phyloP scores from a whole-genome alignment of 2,113 vertebrate species.

The Indicator indicator region DNA sequence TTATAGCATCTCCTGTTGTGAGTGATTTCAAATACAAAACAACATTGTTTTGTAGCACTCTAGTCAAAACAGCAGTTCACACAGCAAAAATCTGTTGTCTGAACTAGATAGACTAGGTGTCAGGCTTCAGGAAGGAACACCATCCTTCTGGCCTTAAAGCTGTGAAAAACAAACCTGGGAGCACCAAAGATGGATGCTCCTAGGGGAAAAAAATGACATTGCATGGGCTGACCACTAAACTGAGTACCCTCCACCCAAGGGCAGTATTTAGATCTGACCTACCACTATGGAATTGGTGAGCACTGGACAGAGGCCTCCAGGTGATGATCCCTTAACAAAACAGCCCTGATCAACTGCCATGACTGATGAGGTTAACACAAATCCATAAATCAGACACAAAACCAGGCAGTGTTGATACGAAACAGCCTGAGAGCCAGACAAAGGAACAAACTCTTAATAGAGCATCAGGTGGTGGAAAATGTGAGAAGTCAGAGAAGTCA shows the following conservation, averaged over 20 bases:
- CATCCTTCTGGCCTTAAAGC: background rate
- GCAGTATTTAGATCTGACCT: background rate
- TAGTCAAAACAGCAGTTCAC: background rate
- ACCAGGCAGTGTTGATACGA: accelerated
- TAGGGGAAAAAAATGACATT: background rate
- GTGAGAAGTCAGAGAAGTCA: conserved; percentile 13
- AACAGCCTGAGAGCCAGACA: background rate
- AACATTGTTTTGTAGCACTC: background rate
- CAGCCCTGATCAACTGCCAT: background rate
- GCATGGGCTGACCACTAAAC: background rate
- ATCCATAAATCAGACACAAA: background rate
- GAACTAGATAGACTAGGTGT: background rate
- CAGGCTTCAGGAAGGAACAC: background rate
- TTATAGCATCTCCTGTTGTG: background rate
- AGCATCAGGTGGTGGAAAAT: conserved; percentile 33
- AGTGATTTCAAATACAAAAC: background rate
- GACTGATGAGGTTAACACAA: background rate
- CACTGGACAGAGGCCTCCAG: background rate
- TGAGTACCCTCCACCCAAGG: background rate
- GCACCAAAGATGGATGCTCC: background rate
- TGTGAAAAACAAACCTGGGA: background rate
- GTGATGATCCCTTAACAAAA: background rate
- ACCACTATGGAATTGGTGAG: background rate
- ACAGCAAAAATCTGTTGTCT: background rate
- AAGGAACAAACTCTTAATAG: conserved; percentile 12